Percentiles rank a stretch among this genome's conserved stretches.
Evolutionary conservation across 2,113 vertebrate genomes (phyloP).

Genomic region (Pimephales promelas): DNA sequence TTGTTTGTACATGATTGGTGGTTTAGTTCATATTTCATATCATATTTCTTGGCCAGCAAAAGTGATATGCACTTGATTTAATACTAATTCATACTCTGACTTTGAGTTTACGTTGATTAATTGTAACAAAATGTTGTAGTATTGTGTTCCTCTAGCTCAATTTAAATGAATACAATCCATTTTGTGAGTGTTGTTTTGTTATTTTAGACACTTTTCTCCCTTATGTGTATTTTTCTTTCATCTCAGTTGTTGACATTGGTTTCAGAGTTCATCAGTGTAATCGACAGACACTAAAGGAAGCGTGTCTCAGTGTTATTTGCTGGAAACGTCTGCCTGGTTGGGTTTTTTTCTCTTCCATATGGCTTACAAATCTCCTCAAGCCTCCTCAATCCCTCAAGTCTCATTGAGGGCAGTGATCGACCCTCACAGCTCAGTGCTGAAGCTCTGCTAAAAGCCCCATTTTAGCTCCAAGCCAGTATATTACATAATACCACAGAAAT

Average conservation of each 20-base stretch:
- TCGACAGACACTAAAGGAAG: neutral
- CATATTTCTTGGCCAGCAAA: neutral
- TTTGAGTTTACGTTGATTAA: neutral
- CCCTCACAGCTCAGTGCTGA: neutral
- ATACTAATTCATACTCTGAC: neutral
- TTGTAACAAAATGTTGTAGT: neutral
- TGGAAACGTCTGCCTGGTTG: neutral
- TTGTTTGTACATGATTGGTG: neutral
- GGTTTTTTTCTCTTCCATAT: neutral
- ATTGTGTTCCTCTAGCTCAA: neutral
- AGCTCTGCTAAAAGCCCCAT: neutral
- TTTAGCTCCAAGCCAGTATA: conserved; percentile 3
- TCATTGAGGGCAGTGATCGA: conserved; percentile 14
- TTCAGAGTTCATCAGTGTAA: conserved; percentile 32
- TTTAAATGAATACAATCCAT: neutral
- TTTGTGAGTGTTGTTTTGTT: neutral
- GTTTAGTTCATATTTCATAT: neutral
- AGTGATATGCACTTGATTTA: no score
- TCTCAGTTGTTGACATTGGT: conserved; percentile 11
- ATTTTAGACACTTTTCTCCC: neutral
- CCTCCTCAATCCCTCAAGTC: conserved; percentile 31
- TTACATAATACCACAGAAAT: neutral
- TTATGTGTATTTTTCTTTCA: conserved; percentile 18
- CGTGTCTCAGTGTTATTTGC: conserved; percentile 10
- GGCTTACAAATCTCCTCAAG: conserved; percentile 28